These are phyloP conservation scores for Clarias gariepinus DNA, from an alignment of 2,113 vertebrate genomes.

Conservation along the genomic window DNA sequence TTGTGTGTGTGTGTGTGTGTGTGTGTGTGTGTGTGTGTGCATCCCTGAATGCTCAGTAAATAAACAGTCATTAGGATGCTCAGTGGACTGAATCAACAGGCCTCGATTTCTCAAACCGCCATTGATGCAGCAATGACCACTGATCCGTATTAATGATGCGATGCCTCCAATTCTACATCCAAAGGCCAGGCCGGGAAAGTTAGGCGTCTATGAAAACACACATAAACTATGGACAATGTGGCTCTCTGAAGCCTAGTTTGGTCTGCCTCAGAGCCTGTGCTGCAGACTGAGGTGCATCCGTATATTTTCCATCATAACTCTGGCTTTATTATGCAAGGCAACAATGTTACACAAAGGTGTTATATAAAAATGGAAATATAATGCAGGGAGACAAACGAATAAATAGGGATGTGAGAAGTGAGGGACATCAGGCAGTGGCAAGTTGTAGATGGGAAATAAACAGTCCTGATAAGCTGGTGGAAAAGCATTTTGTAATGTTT, in stretches of 20 bases:
- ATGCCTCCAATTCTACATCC: not conserved
- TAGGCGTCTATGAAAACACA: slow-evolving; percentile 23
- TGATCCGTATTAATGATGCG: slow-evolving; percentile 19
- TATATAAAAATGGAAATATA: slow-evolving; percentile 23
- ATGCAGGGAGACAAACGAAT: not conserved
- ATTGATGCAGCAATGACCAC: slow-evolving; percentile 20
- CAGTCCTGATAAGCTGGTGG: not conserved
- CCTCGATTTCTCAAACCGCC: not conserved
- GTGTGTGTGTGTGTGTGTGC: not conserved
- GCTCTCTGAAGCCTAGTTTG: slow-evolving; percentile 11
- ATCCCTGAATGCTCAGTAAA: slow-evolving; percentile 10
- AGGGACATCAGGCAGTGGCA: not conserved
- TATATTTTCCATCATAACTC: slow-evolving; percentile 2
- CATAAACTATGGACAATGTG: not conserved
- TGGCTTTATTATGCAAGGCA: not conserved
- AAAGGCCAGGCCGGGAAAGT: not conserved
- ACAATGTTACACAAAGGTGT: slow-evolving; percentile 3
- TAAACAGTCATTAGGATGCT: slow-evolving; percentile 41
- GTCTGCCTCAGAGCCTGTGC: not conserved
- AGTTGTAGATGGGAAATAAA: not conserved
- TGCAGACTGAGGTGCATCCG: not conserved
- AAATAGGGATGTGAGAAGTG: not conserved
- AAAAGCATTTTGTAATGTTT: not conserved
- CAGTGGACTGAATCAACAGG: slow-evolving; percentile 3
- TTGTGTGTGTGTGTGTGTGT: not conserved